Evolutionary conservation across 1,140 invertebrate genomes (phyloP).

Genomic region (Ladona fulva): DNA sequence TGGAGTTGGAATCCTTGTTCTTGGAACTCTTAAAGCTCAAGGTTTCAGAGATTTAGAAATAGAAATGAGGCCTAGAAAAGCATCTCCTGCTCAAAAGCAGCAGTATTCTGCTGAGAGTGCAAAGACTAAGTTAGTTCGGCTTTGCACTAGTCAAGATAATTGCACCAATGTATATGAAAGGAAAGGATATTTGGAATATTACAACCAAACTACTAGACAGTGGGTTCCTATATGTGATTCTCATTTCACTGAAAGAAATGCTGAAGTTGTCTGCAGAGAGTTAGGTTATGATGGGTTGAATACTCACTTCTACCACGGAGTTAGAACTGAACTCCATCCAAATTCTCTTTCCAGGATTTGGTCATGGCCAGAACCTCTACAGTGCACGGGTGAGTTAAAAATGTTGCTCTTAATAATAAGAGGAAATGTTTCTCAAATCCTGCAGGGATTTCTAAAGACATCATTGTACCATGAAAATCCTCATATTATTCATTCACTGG

Average conservation of each 20-base stretch:
- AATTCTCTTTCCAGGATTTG: conserved; percentile 75
- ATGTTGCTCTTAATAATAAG: not conserved
- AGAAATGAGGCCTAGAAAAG: conserved; percentile 60
- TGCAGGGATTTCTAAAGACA: no score
- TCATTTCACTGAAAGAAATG: conserved; percentile 88
- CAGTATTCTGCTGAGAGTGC: not conserved
- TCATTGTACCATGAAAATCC: no score
- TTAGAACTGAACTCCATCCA: conserved; percentile 72
- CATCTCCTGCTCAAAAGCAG: not conserved
- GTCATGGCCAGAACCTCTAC: conserved; percentile 90
- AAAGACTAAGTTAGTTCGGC: conserved; percentile 47
- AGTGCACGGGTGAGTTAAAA: conserved; percentile 50
- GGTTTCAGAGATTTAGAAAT: conserved; percentile 74
- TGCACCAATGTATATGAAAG: conserved; percentile 42
- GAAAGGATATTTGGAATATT: conserved; percentile 81
- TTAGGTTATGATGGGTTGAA: conserved; percentile 85
- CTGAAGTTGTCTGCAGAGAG: conserved; percentile 89
- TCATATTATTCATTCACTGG: no score
- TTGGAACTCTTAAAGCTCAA: conserved; percentile 80
- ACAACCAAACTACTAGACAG: conserved; percentile 87
- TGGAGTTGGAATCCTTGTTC: conserved; percentile 92
- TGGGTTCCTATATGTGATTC: conserved; percentile 96
- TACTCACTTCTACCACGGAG: conserved; percentile 71
- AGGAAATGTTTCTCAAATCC: not conserved
- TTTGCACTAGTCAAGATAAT: conserved; percentile 60